phyloP scores from a whole-genome alignment of 2,888 invertebrate species.

The Eupithecia pulchellata region DNA sequence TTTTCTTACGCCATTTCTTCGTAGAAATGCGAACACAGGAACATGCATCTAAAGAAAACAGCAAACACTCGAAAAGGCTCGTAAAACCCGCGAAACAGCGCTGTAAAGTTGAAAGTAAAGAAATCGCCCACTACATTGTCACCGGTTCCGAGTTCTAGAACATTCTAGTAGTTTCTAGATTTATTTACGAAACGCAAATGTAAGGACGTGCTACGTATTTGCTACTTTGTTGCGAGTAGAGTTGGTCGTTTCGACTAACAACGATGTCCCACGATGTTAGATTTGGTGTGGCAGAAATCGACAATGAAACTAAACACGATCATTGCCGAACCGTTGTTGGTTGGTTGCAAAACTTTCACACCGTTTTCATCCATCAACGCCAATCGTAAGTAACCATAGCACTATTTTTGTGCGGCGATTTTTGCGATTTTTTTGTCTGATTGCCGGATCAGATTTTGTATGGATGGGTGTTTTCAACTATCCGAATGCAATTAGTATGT shows the following conservation, averaged over 20 bases:
- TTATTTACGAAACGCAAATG: slow-evolving; percentile 45
- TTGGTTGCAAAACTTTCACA: too few relatives aligned
- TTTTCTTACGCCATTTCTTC: too few relatives aligned
- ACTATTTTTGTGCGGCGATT: too few relatives aligned
- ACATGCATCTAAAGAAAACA: background rate
- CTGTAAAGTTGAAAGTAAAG: slow-evolving; percentile 54
- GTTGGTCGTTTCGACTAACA: background rate
- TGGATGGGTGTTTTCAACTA: too few relatives aligned
- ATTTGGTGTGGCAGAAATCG: background rate
- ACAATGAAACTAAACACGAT: too few relatives aligned
- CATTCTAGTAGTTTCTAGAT: slow-evolving; percentile 45
- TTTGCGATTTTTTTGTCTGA: too few relatives aligned
- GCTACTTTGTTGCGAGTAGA: slow-evolving; percentile 23
- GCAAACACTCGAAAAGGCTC: background rate
- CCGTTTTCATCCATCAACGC: too few relatives aligned
- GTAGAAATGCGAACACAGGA: background rate
- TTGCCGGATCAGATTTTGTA: too few relatives aligned
- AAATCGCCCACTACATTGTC: slow-evolving; percentile 59
- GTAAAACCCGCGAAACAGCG: slow-evolving; percentile 2
- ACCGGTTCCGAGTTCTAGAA: slow-evolving; percentile 57
- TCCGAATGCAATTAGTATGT: too few relatives aligned
- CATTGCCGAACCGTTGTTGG: too few relatives aligned
- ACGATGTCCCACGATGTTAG: background rate
- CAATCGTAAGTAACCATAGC: too few relatives aligned
- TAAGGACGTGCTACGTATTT: slow-evolving; percentile 24